These are phyloP conservation scores for Drosophila barbarae DNA, from an alignment of 2,888 invertebrate genomes.

Conservation along the genomic window DNA sequence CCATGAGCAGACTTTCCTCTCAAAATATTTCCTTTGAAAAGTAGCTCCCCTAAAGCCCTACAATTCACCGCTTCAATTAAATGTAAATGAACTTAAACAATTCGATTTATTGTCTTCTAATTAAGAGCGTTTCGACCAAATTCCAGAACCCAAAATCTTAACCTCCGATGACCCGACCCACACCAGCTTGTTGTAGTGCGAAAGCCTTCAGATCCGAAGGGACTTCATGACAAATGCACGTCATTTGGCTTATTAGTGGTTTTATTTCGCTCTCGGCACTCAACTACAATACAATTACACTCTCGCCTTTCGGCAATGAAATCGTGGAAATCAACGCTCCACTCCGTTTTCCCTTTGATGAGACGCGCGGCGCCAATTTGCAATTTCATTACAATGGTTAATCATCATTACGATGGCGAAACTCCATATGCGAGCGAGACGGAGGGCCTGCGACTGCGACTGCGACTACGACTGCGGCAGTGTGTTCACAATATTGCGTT, in stretches of 20 bases:
- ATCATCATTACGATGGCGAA: constrained; percentile 66
- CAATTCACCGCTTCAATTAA: not conserved
- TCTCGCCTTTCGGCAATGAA: constrained; percentile 57
- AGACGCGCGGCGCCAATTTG: constrained; percentile 62
- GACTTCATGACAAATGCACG: constrained; percentile 61
- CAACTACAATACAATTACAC: constrained; percentile 69
- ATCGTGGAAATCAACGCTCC: constrained; percentile 58
- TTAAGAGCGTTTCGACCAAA: constrained; percentile 30
- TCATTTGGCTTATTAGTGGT: constrained; percentile 72
- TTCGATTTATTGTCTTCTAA: constrained; percentile 40
- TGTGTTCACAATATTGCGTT: constrained; percentile 64
- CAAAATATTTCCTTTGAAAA: not conserved
- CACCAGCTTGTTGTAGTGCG: not conserved
- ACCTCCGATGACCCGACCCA: not conserved
- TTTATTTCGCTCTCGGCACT: constrained; percentile 70
- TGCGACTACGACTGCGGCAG: constrained; percentile 24
- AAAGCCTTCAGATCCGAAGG: constrained; percentile 5
- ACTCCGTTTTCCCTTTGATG: constrained; percentile 18
- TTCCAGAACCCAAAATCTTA: not conserved
- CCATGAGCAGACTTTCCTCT: not conserved
- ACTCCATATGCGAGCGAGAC: constrained; percentile 41
- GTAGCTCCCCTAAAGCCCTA: not conserved
- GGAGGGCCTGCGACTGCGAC: constrained; percentile 32
- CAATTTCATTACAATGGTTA: constrained; percentile 76
- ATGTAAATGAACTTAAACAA: not conserved